These are phyloP conservation scores for Callosobruchus maculatus DNA, from an alignment of 2,888 invertebrate species.

Conservation along the genomic window DNA sequence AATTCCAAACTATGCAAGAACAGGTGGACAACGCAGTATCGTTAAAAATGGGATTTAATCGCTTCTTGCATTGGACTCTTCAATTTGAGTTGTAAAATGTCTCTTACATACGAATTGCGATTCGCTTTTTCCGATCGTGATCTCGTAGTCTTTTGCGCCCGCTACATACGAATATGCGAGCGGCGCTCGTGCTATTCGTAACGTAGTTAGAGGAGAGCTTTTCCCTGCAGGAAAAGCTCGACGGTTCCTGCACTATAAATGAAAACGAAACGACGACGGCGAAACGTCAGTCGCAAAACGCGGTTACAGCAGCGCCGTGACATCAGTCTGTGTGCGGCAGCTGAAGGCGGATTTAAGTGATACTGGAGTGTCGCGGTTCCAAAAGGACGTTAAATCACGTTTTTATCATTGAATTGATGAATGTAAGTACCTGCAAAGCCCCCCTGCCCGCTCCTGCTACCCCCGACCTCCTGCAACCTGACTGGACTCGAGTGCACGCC, in stretches of 20 bases:
- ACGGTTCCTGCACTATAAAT: background rate
- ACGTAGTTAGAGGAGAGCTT: too few species aligned
- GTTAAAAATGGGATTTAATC: too few species aligned
- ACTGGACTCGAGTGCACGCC: slow-evolving; percentile 10
- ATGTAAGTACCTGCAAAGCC: slow-evolving; percentile 28
- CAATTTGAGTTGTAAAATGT: too few species aligned
- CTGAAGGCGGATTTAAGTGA: background rate
- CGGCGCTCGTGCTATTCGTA: too few species aligned
- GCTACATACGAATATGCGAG: too few species aligned
- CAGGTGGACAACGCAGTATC: too few species aligned
- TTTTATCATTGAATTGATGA: slow-evolving; percentile 34
- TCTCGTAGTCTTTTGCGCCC: too few species aligned
- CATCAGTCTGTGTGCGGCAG: background rate
- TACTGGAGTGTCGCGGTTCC: background rate
- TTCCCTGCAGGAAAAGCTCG: background rate
- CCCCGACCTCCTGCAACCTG: background rate
- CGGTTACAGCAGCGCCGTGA: background rate
- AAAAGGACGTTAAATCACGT: background rate
- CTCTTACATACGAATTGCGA: too few species aligned
- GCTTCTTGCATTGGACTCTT: too few species aligned
- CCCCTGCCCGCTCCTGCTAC: background rate
- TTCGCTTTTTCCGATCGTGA: too few species aligned
- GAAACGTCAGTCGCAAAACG: background rate
- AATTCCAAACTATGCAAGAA: too few species aligned
- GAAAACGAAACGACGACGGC: background rate